A percentile compares a stretch with the other conserved stretches of the same genome.
These are phyloP conservation scores for Apostichopus californicus DNA, from an alignment of 35 echinoderm and acorn worm species.

Conservation along the genomic window DNA sequence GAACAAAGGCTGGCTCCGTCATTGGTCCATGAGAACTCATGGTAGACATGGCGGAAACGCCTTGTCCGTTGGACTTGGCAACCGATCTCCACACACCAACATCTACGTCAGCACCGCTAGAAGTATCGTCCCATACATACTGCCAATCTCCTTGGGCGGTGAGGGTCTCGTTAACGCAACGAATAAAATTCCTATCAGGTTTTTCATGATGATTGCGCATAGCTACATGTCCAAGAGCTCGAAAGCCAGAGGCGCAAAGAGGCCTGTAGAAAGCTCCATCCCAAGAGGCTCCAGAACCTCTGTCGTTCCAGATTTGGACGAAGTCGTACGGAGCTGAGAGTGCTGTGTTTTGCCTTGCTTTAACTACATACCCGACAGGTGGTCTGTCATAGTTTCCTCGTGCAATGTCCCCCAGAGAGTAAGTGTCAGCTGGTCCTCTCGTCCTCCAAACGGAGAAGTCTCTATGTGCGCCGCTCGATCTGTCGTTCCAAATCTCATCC, in stretches of 20 bases:
- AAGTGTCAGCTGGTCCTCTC: not conserved
- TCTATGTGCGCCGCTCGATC: not conserved
- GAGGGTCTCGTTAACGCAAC: slow-evolving; percentile 1
- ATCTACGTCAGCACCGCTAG: not conserved
- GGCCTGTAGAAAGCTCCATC: slow-evolving; percentile 12
- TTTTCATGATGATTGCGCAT: not conserved
- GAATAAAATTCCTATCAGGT: not conserved
- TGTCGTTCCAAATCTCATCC: not conserved
- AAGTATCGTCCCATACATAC: not conserved
- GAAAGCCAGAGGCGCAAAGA: not conserved
- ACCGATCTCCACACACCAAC: not conserved
- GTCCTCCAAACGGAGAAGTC: not conserved
- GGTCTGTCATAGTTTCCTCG: not conserved
- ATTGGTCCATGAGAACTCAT: not conserved
- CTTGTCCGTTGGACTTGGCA: not conserved
- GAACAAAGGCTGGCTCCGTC: not conserved
- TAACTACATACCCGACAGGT: not conserved
- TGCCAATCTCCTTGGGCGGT: not conserved
- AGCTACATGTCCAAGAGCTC: not conserved
- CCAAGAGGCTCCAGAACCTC: not conserved
- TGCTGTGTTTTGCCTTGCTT: not conserved
- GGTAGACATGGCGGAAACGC: not conserved
- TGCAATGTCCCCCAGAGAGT: slow-evolving; percentile 11
- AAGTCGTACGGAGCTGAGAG: not conserved
- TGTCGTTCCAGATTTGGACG: slow-evolving; percentile 12